phyloP scores from a whole-genome alignment of 2,888 invertebrate genomes.

The Erebia epiphron region DNA sequence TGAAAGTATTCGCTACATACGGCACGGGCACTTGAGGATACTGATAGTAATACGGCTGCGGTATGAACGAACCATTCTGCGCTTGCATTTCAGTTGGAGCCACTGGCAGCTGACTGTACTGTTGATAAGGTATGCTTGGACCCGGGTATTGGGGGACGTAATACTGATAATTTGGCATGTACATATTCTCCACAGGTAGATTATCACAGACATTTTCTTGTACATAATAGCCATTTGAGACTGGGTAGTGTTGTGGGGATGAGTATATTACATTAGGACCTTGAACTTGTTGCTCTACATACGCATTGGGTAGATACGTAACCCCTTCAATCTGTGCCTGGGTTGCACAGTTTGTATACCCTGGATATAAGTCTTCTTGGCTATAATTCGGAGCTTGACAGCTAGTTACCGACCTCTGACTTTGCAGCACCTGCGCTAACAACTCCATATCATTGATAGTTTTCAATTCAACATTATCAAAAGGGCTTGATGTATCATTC shows the following conservation, averaged over 20 bases:
- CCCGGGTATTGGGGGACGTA: conserved; percentile 62
- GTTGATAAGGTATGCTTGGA: conserved; percentile 48
- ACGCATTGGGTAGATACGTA: conserved; percentile 68
- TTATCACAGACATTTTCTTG: conserved; percentile 57
- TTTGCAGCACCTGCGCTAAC: conserved; percentile 89
- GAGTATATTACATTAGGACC: conserved; percentile 62
- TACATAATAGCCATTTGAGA: conserved; percentile 67
- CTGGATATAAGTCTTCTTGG: conserved; percentile 55
- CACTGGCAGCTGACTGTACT: conserved; percentile 57
- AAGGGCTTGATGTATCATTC: conserved; percentile 95
- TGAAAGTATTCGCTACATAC: conserved; percentile 51
- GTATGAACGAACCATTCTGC: conserved; percentile 62
- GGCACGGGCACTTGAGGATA: conserved; percentile 60
- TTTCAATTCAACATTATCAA: conserved; percentile 96
- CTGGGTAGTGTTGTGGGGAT: conserved; percentile 65
- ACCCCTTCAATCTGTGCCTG: conserved; percentile 68
- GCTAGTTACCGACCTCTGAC: conserved; percentile 62
- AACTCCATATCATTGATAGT: conserved; percentile 96
- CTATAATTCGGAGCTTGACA: conserved; percentile 53
- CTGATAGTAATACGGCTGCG: conserved; percentile 70
- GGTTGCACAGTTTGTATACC: conserved; percentile 61
- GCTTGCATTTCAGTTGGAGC: conserved; percentile 53
- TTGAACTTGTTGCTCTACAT: conserved; percentile 64
- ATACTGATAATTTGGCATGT: conserved; percentile 72
- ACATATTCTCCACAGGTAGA: conserved; percentile 58